Conservation (phyloP, 1,140 invertebrate species). For the Dolichoris vasculosae region DNA sequence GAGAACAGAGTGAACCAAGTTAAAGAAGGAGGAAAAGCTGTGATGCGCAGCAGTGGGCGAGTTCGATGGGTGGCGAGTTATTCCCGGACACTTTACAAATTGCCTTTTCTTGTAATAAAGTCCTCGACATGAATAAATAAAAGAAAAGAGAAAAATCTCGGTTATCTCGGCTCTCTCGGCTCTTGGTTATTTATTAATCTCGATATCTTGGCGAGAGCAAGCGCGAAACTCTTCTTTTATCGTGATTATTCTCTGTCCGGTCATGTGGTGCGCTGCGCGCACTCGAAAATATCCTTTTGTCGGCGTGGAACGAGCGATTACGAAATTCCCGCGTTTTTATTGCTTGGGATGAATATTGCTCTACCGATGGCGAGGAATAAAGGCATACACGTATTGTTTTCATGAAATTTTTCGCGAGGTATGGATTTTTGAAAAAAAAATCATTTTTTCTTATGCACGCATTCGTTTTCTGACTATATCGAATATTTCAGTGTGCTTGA, state of each 20-base stretch:
- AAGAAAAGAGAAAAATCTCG: neutral
- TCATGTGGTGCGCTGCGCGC: neutral
- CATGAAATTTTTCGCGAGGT: neutral
- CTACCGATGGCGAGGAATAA: too few relatives aligned
- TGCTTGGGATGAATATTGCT: slow-evolving; percentile 4
- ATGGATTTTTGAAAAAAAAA: too few relatives aligned
- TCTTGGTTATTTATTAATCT: slow-evolving; percentile 47
- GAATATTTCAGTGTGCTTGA: too few relatives aligned
- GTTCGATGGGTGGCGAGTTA: slow-evolving; percentile 40
- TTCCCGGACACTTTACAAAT: slow-evolving; percentile 44
- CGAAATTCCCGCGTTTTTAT: slow-evolving; percentile 33
- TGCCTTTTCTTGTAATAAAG: slow-evolving; percentile 51
- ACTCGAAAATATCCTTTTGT: slow-evolving; percentile 43
- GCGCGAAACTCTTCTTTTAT: slow-evolving; percentile 47
- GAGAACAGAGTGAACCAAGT: too few relatives aligned
- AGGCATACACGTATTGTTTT: neutral
- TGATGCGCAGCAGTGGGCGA: slow-evolving; percentile 29
- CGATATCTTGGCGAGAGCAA: slow-evolving; percentile 27
- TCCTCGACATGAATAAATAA: slow-evolving; percentile 28
- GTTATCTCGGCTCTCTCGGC: neutral
- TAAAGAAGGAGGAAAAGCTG: neutral
- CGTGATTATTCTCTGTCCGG: slow-evolving; percentile 45
- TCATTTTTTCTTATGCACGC: too few relatives aligned
- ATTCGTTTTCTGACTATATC: too few relatives aligned
- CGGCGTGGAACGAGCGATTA: slow-evolving; percentile 16